Conservation (phyloP, 2,888 invertebrate species). For the Argynnis bischoffii region DNA sequence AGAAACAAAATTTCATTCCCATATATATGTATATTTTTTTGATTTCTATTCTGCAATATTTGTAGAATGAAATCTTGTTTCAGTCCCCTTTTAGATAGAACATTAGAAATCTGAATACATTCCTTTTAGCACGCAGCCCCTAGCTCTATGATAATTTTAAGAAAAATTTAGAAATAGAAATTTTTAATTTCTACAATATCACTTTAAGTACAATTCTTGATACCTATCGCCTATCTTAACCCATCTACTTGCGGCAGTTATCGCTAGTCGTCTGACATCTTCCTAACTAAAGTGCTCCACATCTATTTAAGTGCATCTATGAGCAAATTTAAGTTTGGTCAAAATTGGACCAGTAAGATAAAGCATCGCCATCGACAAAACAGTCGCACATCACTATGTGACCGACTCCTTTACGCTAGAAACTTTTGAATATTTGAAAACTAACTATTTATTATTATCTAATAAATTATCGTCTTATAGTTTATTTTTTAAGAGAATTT, state of each 20-base stretch:
- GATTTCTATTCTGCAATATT: no score
- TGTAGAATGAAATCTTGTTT: neutral
- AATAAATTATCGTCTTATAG: slow-evolving; percentile 26
- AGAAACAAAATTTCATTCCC: no score
- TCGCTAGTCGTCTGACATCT: slow-evolving; percentile 59
- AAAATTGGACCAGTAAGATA: slow-evolving; percentile 61
- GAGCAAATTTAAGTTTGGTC: slow-evolving; percentile 68
- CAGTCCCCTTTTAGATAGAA: neutral
- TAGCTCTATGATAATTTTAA: slow-evolving; percentile 2
- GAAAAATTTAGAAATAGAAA: slow-evolving; percentile 22
- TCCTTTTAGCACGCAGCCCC: neutral
- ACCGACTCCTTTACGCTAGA: slow-evolving; percentile 41
- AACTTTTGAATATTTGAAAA: slow-evolving; percentile 31
- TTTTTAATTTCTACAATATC: slow-evolving; percentile 43
- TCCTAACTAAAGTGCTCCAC: slow-evolving; percentile 70
- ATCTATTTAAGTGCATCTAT: slow-evolving; percentile 71
- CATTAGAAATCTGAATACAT: slow-evolving; percentile 5
- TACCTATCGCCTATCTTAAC: slow-evolving; percentile 34
- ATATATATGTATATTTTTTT: no score
- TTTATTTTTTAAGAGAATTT: slow-evolving; percentile 16
- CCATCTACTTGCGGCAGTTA: slow-evolving; percentile 66
- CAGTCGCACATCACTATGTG: slow-evolving; percentile 23
- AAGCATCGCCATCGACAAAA: slow-evolving; percentile 16
- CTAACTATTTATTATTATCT: slow-evolving; percentile 39
- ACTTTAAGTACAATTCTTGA: slow-evolving; percentile 39